Evolutionary conservation across 2,113 vertebrate genomes (phyloP).

Genomic region (Oryzias woworae): DNA sequence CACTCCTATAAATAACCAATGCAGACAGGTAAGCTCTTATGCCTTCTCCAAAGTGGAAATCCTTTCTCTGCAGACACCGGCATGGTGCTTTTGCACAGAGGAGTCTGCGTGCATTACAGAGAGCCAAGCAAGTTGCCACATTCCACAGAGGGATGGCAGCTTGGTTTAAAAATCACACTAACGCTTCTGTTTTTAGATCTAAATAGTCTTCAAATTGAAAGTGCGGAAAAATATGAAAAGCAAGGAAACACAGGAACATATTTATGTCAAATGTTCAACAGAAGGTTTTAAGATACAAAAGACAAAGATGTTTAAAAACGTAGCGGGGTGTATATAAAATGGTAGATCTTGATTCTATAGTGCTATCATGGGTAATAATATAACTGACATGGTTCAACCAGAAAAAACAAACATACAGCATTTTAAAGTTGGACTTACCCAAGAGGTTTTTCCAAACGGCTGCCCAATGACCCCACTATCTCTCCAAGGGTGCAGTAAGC

Average conservation of each 20-base stretch:
- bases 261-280: too few relatives aligned
- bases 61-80: slow-evolving; percentile 16
- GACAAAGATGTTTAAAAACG: too few relatives aligned
- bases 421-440: slow-evolving; percentile 78
- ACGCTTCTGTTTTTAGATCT: background rate
- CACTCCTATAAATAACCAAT: background rate
- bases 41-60: slow-evolving; percentile 15
- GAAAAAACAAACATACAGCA: background rate
- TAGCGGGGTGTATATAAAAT: too few relatives aligned
- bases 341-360: too few relatives aligned
- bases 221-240: too few relatives aligned
- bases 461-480: slow-evolving; percentile 93
- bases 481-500: slow-evolving; percentile 93
- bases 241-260: too few relatives aligned
- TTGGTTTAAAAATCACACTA: slow-evolving; percentile 1
- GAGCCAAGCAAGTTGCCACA: too few relatives aligned
- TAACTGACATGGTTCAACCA: background rate
- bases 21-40: background rate
- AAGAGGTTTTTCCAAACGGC: slow-evolving; percentile 89
- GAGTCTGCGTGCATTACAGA: background rate
- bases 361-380: too few relatives aligned
- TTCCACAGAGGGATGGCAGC: too few relatives aligned
- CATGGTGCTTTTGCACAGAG: slow-evolving; percentile 5
- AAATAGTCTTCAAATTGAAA: too few relatives aligned
- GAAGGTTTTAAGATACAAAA: too few relatives aligned